Evolutionary conservation across 37 sponge, comb jelly and placozoan species (phyloP).

Genomic region (Hexactinellida sp.): DNA sequence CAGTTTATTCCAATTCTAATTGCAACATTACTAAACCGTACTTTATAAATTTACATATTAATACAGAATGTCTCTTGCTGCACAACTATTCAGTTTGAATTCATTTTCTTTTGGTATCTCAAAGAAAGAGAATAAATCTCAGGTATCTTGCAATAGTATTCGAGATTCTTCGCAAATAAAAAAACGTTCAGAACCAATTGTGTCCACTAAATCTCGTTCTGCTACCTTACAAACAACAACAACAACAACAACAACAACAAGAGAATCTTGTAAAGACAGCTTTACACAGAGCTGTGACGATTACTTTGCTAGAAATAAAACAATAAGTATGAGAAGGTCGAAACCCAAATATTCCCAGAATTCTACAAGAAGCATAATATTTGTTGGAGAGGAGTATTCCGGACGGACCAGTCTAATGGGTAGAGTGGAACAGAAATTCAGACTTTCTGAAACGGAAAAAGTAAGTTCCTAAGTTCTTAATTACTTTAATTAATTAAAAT

Average conservation of each 20-base stretch:
- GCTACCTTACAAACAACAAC: not conserved
- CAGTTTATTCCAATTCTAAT: too few species aligned
- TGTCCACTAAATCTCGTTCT: not conserved
- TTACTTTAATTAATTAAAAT: too few species aligned
- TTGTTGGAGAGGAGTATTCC: conserved; percentile 6
- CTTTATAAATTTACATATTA: not conserved
- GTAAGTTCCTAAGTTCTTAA: not conserved
- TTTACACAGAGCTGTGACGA: not conserved
- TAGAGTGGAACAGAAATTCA: conserved; percentile 1
- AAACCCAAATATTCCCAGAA: not conserved
- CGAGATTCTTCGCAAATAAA: not conserved
- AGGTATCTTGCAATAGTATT: not conserved
- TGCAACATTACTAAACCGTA: not conserved
- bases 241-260: too few species aligned
- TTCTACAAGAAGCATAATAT: not conserved
- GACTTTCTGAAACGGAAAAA: not conserved
- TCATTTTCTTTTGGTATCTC: not conserved
- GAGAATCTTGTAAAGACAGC: not conserved
- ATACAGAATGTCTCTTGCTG: not conserved
- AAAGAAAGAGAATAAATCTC: not conserved
- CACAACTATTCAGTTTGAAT: not conserved
- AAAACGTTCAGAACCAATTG: not conserved
- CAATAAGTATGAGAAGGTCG: not conserved
- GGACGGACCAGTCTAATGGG: not conserved
- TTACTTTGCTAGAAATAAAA: not conserved